Evolutionary conservation across 2,888 invertebrate species (phyloP).

Genomic region (Auanema freiburgensis): DNA sequence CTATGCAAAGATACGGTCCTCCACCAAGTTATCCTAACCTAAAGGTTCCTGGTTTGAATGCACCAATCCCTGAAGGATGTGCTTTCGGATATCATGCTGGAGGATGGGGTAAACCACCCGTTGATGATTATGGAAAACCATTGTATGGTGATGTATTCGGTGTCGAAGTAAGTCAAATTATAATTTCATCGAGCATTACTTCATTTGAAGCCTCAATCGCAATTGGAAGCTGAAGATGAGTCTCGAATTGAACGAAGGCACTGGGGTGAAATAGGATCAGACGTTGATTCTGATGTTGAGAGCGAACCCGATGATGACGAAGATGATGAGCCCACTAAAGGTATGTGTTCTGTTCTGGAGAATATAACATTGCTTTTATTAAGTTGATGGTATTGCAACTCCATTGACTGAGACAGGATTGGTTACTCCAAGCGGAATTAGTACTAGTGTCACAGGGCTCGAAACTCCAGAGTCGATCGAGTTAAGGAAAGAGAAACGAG

Average conservation of each 20-base stretch:
- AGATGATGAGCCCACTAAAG: slow-evolving; percentile 50
- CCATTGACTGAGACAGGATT: slow-evolving; percentile 39
- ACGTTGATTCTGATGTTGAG: slow-evolving; percentile 70
- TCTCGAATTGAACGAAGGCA: slow-evolving; percentile 87
- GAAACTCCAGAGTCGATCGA: slow-evolving; percentile 99
- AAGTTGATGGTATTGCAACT: slow-evolving; percentile 37
- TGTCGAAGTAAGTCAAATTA: slow-evolving; percentile 67
- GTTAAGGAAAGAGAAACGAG: slow-evolving; percentile 91
- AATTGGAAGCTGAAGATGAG: slow-evolving; percentile 71
- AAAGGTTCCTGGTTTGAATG: slow-evolving; percentile 83
- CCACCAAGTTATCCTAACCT: slow-evolving; percentile 98
- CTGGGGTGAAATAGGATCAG: slow-evolving; percentile 96
- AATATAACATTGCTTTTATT: slow-evolving; percentile 2
- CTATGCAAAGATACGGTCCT: slow-evolving; percentile 96
- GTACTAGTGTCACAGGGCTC: slow-evolving; percentile 69
- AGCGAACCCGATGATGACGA: slow-evolving; percentile 54
- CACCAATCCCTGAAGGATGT: slow-evolving; percentile 91
- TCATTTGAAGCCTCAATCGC: slow-evolving; percentile 8
- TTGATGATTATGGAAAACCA: slow-evolving; percentile 95
- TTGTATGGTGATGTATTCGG: slow-evolving; percentile 99
- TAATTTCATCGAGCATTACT: neutral
- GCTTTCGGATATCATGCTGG: slow-evolving; percentile 99
- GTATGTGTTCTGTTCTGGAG: neutral
- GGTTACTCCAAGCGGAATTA: slow-evolving; percentile 56
- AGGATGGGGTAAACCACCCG: slow-evolving; percentile 99